Conservation (phyloP, 1,140 invertebrate genomes). For the Drosophila micromelanica region DNA sequence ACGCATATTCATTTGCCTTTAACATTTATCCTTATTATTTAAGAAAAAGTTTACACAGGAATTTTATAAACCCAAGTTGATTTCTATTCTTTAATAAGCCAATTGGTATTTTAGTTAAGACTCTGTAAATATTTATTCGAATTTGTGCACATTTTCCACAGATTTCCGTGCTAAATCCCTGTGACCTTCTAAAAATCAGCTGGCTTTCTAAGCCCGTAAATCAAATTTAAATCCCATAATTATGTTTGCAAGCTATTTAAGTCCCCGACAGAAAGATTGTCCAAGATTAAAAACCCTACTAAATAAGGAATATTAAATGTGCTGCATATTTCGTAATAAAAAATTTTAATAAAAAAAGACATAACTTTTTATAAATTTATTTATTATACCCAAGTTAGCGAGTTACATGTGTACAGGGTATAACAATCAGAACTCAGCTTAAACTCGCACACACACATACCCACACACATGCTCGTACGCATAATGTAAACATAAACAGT, state of each 20-base stretch:
- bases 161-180: not conserved
- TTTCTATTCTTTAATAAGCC: no score
- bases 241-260: not conserved
- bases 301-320: not conserved
- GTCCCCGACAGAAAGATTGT: not conserved
- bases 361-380: no score
- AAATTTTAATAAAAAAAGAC: no score
- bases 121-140: not conserved
- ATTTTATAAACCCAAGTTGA: no score
- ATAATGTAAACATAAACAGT: conserved; percentile 31
- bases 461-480: conserved; percentile 3
- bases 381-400: not conserved
- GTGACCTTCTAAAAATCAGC: not conserved
- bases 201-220: not conserved
- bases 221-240: not conserved
- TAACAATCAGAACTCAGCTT: not conserved
- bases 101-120: no score
- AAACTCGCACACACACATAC: conserved; percentile 1
- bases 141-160: no score
- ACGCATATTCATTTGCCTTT: not conserved
- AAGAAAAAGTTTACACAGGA: no score
- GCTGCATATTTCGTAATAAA: not conserved
- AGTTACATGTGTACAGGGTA: not conserved
- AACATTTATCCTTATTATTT: not conserved
- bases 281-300: not conserved